Base-by-base conservation (phyloP, 1,140 invertebrate species). In the Bombus polaris region DNA sequence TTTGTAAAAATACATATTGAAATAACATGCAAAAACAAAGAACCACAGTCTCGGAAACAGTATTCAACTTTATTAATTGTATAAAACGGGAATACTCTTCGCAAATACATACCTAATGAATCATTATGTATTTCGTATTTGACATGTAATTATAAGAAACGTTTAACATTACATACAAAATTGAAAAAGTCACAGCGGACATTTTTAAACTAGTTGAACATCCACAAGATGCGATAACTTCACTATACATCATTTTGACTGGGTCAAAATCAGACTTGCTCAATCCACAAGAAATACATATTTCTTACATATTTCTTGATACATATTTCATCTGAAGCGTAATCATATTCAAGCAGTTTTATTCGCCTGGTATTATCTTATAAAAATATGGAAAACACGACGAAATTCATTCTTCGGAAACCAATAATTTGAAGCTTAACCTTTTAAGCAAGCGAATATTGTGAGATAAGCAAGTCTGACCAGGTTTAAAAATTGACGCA, bases 41-140 rank as follows among this genome's bases (percentile, higher is more conserved):
- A 59, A 39, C 25, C 37, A 28, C 53, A 44, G n/a, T 77, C 66
- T 89, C 81, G 73, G 83, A 92, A 92, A 89, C 86, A 66, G 81
- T 92, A 92, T 89, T 86, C 71, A 91, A 92, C 77, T 92, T 92
- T 92, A 92, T 92, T 92, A 86, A 91, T 86, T 70, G 90, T 92
- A 92, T 91, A 92, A 92, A 92, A 92, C 68, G 88, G 85, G 44
- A 88, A 83, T 81, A 70, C 62, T 76, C 9, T 57, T 86, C 28
- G 66, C 81, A 77, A 66, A 81, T 83, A 39, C 53, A 85, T 85
- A 85, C 70, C 68, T 15, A 74, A 85, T 44, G 59, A 85, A 65
- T 72, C 59, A 18, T 80, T 80, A 53, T 22, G 47, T 22, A 37
- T 39, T 81, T 62, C 42, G 25, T 47, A 35, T 47, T 81, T 68